Base-by-base conservation (phyloP, 2,888 invertebrate genomes). In the Agrilus cyanescens region DNA sequence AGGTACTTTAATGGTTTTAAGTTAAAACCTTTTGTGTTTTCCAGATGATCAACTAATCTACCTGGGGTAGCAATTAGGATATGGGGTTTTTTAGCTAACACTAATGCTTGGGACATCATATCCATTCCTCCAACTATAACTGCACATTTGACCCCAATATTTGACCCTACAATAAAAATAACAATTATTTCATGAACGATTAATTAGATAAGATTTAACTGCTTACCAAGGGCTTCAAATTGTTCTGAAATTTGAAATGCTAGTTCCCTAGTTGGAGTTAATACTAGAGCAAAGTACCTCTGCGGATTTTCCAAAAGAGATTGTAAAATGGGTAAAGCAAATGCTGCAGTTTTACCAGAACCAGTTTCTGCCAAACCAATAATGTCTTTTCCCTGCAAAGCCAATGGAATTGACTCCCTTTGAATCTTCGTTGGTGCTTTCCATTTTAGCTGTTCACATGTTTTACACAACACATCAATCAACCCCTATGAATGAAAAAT, bases 111-210 rank as follows among this genome's bases (percentile, higher is more conserved):
- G 0, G 91, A 83, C 59, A 90, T 86, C 93, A 96, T 96, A 61
- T 99, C 97, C 80, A 97, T 93, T 1, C 98, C 98, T 37, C 98
- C 98, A 4, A 99, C 97, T 57, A 99, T 85, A 0, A 97, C 96
- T 41, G 84, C 90, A 68, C 88, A 89, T 73, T 93, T 91, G 1
- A 98, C 85, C 32, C 96, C 96, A 61, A 98, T 90, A 47, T 80
- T 78, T 12, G 87, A 75, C 42, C 89, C 88, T 85, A 53, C 36
- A 53, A 53, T 53, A 40, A 43, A 44, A 46, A 39, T 46, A 50
- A 46, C 55, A 49, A 12, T 15, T 16, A n/a, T 8, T 32, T 31
- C 12, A 43, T 40, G 25, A 14, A 18, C 13, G 16, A 34, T n/a
- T 12, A 25, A 20, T 14, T n/a, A 10, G 16, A 46, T 12, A 38